Evolutionary conservation across 1,140 invertebrate genomes (phyloP).

Genomic region (Drosophila sturtevanti): DNA sequence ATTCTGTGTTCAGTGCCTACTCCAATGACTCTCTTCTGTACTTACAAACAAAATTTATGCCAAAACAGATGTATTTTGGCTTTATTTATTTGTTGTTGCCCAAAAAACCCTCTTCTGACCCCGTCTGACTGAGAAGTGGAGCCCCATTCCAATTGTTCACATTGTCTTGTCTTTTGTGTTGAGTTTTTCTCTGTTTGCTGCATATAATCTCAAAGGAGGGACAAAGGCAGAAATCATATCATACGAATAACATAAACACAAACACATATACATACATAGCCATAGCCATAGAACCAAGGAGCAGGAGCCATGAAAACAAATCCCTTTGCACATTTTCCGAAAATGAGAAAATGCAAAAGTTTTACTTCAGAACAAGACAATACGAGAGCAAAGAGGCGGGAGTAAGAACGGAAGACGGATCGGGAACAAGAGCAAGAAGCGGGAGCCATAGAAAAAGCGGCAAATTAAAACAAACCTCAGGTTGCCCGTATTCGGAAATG

Average conservation of each 20-base stretch:
- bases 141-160: constrained; percentile 8
- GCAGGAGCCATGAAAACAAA: constrained; percentile 73
- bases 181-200: constrained; percentile 17
- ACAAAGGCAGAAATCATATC: constrained; percentile 76
- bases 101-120: background rate
- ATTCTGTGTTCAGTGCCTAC: constrained; percentile 11
- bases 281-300: constrained; percentile 34
- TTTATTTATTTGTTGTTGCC: constrained; percentile 64
- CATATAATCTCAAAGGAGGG: constrained; percentile 72
- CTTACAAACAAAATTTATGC: constrained; percentile 63
- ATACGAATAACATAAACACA: constrained; percentile 68
- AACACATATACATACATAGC: constrained; percentile 28
- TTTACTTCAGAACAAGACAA: constrained; percentile 69
- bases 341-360: constrained; percentile 81
- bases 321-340: constrained; percentile 80
- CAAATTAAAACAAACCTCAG: constrained; percentile 81
- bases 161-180: constrained; percentile 45
- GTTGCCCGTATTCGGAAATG: constrained; percentile 79
- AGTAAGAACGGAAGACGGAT: background rate
- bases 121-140: background rate
- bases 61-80: constrained; percentile 76
- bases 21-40: constrained; percentile 6
- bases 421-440: background rate
- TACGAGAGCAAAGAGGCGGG: constrained; percentile 22
- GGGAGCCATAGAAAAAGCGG: constrained; percentile 66